Percentiles rank a stretch among this genome's conserved stretches.
Evolutionary conservation across 1,140 invertebrate genomes (phyloP).

Genomic region (Dreissena polymorpha): DNA sequence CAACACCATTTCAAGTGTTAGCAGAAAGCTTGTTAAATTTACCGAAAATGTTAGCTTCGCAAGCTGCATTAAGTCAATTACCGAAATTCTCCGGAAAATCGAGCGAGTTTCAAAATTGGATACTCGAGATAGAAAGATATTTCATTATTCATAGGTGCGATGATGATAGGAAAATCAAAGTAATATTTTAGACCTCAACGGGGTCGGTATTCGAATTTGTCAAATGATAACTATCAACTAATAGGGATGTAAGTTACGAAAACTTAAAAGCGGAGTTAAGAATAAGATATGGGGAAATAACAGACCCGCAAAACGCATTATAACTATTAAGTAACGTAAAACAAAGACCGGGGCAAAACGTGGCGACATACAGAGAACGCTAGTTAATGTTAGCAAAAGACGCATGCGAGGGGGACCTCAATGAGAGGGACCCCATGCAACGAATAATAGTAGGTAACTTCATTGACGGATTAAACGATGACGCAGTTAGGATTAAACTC

Average conservation of each 20-base stretch:
- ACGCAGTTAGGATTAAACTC: background rate
- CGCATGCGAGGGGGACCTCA: background rate
- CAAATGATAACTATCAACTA: background rate
- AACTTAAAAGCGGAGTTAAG: slow-evolving; percentile 21
- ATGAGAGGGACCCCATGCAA: too few species aligned
- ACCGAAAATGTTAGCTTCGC: too few species aligned
- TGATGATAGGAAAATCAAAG: background rate
- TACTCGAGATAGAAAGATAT: too few species aligned
- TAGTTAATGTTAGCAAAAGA: slow-evolving; percentile 1
- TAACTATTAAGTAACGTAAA: background rate
- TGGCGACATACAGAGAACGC: slow-evolving; percentile 4
- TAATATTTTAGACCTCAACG: background rate
- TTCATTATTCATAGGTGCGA: too few species aligned
- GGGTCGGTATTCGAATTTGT: background rate
- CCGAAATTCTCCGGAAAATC: too few species aligned
- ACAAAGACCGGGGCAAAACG: background rate
- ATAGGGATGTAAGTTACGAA: background rate
- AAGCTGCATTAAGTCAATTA: too few species aligned
- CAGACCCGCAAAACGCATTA: slow-evolving; percentile 27
- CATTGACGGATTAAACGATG: slow-evolving; percentile 15
- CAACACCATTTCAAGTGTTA: too few species aligned
- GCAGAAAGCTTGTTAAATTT: too few species aligned
- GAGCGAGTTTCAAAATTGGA: too few species aligned
- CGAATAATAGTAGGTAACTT: background rate
- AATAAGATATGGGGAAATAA: slow-evolving; percentile 14